These are phyloP conservation scores for Epiblema foenella DNA, from an alignment of 2,888 invertebrate species.

Conservation along the genomic window DNA sequence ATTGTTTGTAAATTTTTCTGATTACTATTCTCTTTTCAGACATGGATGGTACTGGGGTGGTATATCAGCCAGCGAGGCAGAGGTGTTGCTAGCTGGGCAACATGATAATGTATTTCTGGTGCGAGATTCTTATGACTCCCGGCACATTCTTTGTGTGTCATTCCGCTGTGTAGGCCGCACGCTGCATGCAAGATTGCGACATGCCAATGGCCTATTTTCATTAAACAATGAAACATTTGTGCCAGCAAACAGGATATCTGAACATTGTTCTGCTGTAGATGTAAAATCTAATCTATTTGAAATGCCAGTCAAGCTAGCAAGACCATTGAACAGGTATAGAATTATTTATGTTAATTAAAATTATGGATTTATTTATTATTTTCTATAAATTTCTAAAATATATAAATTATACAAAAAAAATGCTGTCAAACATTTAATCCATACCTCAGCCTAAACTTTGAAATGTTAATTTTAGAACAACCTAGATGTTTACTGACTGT, in stretches of 20 bases:
- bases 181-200: slow-evolving; percentile 89
- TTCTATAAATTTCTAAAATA: no score
- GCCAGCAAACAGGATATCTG: slow-evolving; percentile 78
- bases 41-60: slow-evolving; percentile 92
- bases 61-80: slow-evolving; percentile 89
- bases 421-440: no score
- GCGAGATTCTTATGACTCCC: slow-evolving; percentile 88
- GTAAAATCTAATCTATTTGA: slow-evolving; percentile 79
- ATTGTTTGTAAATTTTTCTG: slow-evolving; percentile 13
- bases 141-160: slow-evolving; percentile 89
- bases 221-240: slow-evolving; percentile 85
- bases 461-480: no score
- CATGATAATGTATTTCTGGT: slow-evolving; percentile 91
- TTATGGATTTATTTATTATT: neutral
- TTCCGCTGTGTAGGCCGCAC: slow-evolving; percentile 89
- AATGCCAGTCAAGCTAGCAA: slow-evolving; percentile 80
- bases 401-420: no score
- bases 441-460: no score
- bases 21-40: slow-evolving; percentile 62
- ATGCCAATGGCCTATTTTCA: slow-evolving; percentile 88
- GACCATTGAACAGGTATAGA: slow-evolving; percentile 76
- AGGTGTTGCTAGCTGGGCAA: slow-evolving; percentile 87
- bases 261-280: slow-evolving; percentile 80
- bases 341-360: neutral
- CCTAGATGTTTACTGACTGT: no score